phyloP scores from a whole-genome alignment of 2,888 invertebrate species.

The Antheraea yamamai region DNA sequence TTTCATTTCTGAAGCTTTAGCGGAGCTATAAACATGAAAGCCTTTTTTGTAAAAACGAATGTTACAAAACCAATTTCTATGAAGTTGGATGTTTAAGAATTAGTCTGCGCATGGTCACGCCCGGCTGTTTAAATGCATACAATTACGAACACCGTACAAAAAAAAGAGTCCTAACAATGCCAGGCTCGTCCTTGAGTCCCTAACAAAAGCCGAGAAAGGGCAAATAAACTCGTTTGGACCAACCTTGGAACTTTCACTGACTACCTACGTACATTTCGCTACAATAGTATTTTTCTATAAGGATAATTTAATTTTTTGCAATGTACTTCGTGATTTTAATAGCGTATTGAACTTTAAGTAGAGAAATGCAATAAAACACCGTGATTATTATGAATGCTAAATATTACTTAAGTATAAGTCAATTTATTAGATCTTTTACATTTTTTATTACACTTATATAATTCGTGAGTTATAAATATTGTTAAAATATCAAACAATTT shows the following conservation, averaged over 20 bases:
- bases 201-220: constrained; percentile 81
- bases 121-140: constrained; percentile 74
- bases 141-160: constrained; percentile 69
- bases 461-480: neutral
- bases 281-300: constrained; percentile 27
- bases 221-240: constrained; percentile 76
- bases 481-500: neutral
- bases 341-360: neutral
- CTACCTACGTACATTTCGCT: constrained; percentile 70
- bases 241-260: constrained; percentile 80
- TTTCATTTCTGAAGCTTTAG: constrained; percentile 42
- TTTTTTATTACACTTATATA: no score
- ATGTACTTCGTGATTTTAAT: neutral
- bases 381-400: neutral
- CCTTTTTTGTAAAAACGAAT: constrained; percentile 18
- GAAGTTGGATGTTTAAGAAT: constrained; percentile 36
- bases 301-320: constrained; percentile 12
- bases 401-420: neutral
- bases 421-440: neutral
- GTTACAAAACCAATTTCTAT: constrained; percentile 15
- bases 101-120: constrained; percentile 63
- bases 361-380: neutral
- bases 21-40: constrained; percentile 45
- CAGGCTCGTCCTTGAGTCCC: constrained; percentile 76
- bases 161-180: constrained; percentile 72